Evolutionary conservation across 1,140 invertebrate species (phyloP).

Genomic region (Aricia agestis): DNA sequence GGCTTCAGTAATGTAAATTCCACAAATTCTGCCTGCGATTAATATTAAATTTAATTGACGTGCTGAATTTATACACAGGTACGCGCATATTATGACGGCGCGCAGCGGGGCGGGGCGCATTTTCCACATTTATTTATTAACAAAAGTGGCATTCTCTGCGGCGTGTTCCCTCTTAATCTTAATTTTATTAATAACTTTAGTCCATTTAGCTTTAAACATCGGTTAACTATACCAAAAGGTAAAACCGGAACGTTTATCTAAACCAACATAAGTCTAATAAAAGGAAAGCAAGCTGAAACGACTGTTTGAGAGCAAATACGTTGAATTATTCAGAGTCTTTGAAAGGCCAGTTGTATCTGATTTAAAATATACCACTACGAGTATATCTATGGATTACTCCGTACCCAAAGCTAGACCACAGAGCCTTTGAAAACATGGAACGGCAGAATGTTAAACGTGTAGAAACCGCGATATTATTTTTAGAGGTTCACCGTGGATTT

Average conservation of each 20-base stretch:
- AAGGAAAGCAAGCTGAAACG: neutral
- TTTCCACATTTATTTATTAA: no score
- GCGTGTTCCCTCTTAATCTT: no score
- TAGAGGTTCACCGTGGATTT: neutral
- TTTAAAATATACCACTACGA: conserved; percentile 4
- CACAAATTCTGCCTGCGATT: conserved; percentile 4
- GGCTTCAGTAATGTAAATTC: conserved; percentile 4
- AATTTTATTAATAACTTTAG: no score
- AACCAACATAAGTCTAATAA: neutral
- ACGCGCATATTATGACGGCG: neutral
- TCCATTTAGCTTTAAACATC: no score
- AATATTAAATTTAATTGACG: conserved; percentile 15
- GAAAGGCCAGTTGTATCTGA: conserved; percentile 6
- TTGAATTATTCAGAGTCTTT: conserved; percentile 9
- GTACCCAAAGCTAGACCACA: neutral
- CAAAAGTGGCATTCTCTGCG: no score
- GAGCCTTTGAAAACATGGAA: neutral
- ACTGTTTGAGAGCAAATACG: neutral
- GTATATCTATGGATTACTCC: neutral
- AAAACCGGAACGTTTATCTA: neutral
- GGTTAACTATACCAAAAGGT: no score
- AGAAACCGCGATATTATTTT: conserved; percentile 22
- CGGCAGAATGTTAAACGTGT: neutral
- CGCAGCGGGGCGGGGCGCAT: no score
- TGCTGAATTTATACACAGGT: neutral